Evolutionary conservation across 2,113 vertebrate genomes (phyloP).

Genomic region (Indri indri): DNA sequence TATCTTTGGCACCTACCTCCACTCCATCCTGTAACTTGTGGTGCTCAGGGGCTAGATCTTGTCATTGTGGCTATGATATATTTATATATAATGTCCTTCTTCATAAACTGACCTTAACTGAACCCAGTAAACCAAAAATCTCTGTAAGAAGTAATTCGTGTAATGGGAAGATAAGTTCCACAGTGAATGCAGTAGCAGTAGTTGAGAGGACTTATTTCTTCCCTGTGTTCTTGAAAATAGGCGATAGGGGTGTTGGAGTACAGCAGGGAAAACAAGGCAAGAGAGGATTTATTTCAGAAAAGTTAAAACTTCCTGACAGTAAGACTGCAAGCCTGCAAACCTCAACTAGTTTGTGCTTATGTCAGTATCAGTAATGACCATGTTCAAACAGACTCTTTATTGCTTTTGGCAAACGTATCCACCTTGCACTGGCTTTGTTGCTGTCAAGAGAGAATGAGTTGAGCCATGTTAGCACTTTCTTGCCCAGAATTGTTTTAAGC

Average conservation of each 20-base stretch:
- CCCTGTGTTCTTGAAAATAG: constrained; percentile 16
- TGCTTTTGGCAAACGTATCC: constrained; percentile 38
- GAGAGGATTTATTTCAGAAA: background rate
- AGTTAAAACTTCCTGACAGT: constrained; percentile 20
- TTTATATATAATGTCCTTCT: constrained; percentile 37
- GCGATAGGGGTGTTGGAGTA: background rate
- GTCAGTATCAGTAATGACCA: constrained; percentile 51
- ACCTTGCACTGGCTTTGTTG: constrained; percentile 50
- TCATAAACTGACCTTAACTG: background rate
- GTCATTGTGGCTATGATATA: background rate
- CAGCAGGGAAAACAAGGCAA: constrained; percentile 12
- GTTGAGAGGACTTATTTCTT: constrained; percentile 14
- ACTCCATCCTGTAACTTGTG: background rate
- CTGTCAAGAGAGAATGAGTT: constrained; percentile 63
- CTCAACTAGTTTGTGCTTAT: background rate
- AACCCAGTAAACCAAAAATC: constrained; percentile 26
- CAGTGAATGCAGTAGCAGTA: background rate
- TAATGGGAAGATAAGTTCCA: constrained; percentile 38
- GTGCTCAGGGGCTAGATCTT: background rate
- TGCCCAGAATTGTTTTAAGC: constrained; percentile 72
- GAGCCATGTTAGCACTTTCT: constrained; percentile 64
- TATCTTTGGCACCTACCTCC: background rate
- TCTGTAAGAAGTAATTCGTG: constrained; percentile 53
- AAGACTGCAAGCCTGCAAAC: background rate
- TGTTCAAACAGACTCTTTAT: constrained; percentile 37